phyloP scores from a whole-genome alignment of 2,113 vertebrate genomes.

The Rafetus swinhoei region DNA sequence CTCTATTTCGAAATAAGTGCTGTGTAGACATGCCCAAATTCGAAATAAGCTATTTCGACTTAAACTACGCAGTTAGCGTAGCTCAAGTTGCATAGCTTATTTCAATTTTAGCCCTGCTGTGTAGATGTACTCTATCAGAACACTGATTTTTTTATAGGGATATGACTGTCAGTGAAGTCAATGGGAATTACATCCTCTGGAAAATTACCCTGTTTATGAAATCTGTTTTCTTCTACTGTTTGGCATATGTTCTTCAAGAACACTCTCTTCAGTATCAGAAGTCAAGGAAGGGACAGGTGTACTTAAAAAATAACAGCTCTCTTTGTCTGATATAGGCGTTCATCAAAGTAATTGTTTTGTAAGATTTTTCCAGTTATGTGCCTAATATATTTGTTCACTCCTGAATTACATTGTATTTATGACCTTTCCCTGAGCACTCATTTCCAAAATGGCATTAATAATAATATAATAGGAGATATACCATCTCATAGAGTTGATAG shows the following conservation, averaged over 20 bases:
- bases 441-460: neutral
- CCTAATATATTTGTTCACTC: neutral
- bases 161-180: neutral
- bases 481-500: too few species aligned
- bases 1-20: too few species aligned
- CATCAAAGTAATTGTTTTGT: neutral
- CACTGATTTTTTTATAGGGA: fast-evolving
- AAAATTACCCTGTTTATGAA: neutral
- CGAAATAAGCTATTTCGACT: too few species aligned
- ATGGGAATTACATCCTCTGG: fast-evolving
- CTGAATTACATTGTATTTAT: neutral
- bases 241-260: neutral
- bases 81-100: too few species aligned
- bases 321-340: neutral
- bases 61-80: too few species aligned
- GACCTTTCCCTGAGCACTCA: neutral
- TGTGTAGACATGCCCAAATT: too few species aligned
- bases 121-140: fast-evolving
- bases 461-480: too few species aligned
- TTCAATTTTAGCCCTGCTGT: too few species aligned
- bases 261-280: neutral
- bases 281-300: neutral
- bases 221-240: neutral
- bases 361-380: neutral
- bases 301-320: neutral